A percentile compares a stretch with the other conserved stretches of the same genome.
Conservation (phyloP, 2,113 vertebrate genomes). For the Phocoena sinus region DNA sequence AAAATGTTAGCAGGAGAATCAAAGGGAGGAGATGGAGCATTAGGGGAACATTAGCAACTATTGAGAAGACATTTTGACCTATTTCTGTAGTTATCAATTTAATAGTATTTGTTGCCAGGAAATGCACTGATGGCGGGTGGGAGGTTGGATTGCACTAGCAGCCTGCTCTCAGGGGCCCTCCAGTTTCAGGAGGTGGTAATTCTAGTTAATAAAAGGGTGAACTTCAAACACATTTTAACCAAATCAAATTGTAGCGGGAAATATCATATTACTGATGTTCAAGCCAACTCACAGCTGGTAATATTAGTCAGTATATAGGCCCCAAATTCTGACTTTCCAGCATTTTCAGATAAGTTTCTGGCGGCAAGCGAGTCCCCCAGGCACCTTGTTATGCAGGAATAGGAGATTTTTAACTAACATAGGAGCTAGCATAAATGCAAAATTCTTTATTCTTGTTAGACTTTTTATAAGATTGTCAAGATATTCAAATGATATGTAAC, state of each 20-base stretch:
- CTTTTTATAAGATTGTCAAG: conserved; percentile 55
- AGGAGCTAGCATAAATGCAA: conserved; percentile 51
- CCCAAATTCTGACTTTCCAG: conserved; percentile 68
- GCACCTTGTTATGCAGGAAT: conserved; percentile 51
- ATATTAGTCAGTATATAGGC: conserved; percentile 61
- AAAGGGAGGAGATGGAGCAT: conserved; percentile 55
- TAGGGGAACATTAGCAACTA: conserved; percentile 69
- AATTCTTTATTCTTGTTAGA: conserved; percentile 49
- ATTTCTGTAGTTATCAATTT: conserved; percentile 74
- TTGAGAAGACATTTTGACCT: conserved; percentile 74
- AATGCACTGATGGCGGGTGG: conserved; percentile 45
- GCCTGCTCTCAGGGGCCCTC: conserved; percentile 64
- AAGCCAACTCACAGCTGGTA: conserved; percentile 68
- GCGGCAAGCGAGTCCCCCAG: conserved; percentile 52
- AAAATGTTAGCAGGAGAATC: conserved; percentile 56
- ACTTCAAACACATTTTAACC: conserved; percentile 74
- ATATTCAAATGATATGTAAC: conserved; percentile 61
- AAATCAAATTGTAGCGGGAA: conserved; percentile 75
- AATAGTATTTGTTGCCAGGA: conserved; percentile 72
- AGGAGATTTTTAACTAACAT: conserved; percentile 63
- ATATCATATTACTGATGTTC: conserved; percentile 71
- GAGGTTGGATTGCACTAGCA: conserved; percentile 53
- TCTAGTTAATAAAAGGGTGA: conserved; percentile 75
- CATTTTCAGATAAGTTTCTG: conserved; percentile 64
- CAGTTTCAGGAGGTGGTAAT: conserved; percentile 75